phyloP scores from a whole-genome alignment of 2,888 invertebrate species.

The Argynnis bischoffii region DNA sequence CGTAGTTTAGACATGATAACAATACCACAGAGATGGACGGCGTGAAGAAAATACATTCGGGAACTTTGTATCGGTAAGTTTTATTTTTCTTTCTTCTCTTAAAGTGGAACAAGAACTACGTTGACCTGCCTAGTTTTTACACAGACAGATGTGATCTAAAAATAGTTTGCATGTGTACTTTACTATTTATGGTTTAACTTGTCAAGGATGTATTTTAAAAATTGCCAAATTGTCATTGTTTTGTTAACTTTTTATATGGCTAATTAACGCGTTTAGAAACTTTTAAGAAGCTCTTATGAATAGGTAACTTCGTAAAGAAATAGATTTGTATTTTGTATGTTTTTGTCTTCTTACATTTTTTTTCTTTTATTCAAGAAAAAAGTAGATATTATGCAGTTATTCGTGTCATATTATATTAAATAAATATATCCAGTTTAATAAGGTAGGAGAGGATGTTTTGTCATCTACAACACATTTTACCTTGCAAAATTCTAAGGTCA shows the following conservation, averaged over 20 bases:
- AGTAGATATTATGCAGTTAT: no score
- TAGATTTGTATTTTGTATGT: no score
- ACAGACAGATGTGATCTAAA: constrained; percentile 43
- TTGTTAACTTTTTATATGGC: neutral
- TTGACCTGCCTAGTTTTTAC: constrained; percentile 42
- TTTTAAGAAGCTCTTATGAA: no score
- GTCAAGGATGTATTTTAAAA: constrained; percentile 22
- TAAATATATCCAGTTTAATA: neutral
- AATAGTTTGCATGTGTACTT: constrained; percentile 41
- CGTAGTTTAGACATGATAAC: constrained; percentile 66
- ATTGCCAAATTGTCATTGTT: neutral
- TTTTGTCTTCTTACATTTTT: no score
- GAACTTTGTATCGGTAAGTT: constrained; percentile 78
- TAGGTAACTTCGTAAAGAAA: no score
- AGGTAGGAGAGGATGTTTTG: neutral
- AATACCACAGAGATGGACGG: constrained; percentile 71
- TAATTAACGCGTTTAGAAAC: no score
- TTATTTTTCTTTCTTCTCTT: constrained; percentile 33
- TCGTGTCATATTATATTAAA: no score
- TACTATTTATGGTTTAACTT: constrained; percentile 25
- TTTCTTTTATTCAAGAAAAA: no score
- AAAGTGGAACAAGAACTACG: constrained; percentile 39
- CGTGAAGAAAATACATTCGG: constrained; percentile 81
- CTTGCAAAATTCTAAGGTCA: constrained; percentile 21
- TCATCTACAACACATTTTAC: constrained; percentile 6